These are phyloP conservation scores for Nasonia longicornis DNA, from an alignment of 1,140 invertebrate species.

Conservation along the genomic window DNA sequence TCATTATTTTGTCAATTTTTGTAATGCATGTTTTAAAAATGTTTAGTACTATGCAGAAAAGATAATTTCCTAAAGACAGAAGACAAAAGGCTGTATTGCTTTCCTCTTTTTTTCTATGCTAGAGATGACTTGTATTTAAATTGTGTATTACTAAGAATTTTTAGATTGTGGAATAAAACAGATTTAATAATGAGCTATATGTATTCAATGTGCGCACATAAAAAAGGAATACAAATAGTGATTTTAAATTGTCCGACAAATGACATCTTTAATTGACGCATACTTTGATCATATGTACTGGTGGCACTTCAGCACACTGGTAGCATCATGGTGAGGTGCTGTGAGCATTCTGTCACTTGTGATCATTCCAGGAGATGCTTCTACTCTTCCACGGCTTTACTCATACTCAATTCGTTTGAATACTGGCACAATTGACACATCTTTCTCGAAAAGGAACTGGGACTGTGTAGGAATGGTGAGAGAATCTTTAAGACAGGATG, in stretches of 20 bases:
- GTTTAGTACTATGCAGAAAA: constrained; percentile 3
- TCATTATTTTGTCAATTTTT: constrained; percentile 4
- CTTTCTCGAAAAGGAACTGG: constrained; percentile 43
- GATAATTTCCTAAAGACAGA: constrained; percentile 33
- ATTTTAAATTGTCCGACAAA: constrained; percentile 62
- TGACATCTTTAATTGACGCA: constrained; percentile 64
- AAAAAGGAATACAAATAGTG: constrained; percentile 60
- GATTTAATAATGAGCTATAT: constrained; percentile 43
- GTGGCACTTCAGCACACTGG: constrained; percentile 44
- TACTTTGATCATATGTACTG: constrained; percentile 59
- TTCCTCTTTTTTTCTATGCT: constrained; percentile 10
- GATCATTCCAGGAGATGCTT: constrained; percentile 37
- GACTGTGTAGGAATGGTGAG: constrained; percentile 30
- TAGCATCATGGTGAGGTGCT: constrained; percentile 44
- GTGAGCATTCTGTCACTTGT: constrained; percentile 39
- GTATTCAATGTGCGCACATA: constrained; percentile 58
- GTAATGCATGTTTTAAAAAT: constrained; percentile 18
- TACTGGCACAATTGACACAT: constrained; percentile 32
- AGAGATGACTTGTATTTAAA: constrained; percentile 33
- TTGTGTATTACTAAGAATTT: constrained; percentile 35
- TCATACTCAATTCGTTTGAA: constrained; percentile 36
- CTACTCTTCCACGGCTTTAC: constrained; percentile 37
- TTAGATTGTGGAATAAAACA: constrained; percentile 33
- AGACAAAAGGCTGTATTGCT: constrained; percentile 1
- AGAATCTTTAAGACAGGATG: neutral